Conservation (phyloP, 2,797 vertebrate species). For the Tauraco hartlaubi region DNA sequence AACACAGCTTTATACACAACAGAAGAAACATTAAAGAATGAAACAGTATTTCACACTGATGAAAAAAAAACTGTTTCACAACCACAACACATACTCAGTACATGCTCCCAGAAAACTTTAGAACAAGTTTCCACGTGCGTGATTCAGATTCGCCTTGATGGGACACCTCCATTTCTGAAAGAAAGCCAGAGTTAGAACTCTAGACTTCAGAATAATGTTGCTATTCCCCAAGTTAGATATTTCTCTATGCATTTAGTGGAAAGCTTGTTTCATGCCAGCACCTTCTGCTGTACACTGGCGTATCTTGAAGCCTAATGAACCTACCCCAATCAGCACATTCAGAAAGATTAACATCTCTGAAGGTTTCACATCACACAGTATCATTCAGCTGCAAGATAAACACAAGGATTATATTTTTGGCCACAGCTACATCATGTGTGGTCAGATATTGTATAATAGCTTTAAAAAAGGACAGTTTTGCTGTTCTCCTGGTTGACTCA, state of each 20-base stretch:
- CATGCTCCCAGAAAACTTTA: not conserved
- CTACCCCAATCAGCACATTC: not conserved
- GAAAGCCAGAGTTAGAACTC: not conserved
- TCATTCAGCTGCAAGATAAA: not conserved
- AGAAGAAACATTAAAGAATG: not conserved
- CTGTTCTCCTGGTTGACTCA: not conserved
- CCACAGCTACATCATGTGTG: not conserved
- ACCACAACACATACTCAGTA: not conserved
- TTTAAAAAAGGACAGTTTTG: not conserved
- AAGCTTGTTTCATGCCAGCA: not conserved
- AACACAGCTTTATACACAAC: not conserved
- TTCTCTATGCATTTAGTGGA: not conserved
- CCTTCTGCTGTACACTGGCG: not conserved
- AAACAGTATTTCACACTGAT: not conserved
- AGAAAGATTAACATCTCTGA: not conserved
- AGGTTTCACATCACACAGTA: not conserved
- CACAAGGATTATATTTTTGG: not conserved
- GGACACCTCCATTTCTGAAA: not conserved
- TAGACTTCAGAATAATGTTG: not conserved
- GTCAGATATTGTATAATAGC: not conserved
- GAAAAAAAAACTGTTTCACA: not conserved
- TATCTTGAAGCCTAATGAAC: not conserved
- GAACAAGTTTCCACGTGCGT: too few relatives aligned
- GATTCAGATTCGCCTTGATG: not conserved
- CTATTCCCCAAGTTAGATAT: not conserved